Evolutionary conservation across 2,888 invertebrate species (phyloP), one percentile per base, ranked within the genome.

Genomic region (Thereva unica): DNA sequence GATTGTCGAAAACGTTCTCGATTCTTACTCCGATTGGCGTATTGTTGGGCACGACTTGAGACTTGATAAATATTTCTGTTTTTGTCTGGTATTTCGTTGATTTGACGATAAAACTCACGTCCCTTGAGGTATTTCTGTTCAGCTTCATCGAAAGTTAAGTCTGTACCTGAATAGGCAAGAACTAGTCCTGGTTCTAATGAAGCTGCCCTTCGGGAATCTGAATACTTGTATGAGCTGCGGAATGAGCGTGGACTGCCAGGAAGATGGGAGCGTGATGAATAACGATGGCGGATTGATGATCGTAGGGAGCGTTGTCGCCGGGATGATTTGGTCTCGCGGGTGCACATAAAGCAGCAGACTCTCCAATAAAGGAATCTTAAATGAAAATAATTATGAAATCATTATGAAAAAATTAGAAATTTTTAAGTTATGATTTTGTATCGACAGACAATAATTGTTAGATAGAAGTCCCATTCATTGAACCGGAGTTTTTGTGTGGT

Each of bases 311-410:
- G 82, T 12, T 84, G 78, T 64, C 84, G 82, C 67, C 84, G 83
- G 1, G 65, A 56, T 47, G 12, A 50, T 63, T 52, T 2, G 0
- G 93, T 90, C 12, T 89, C 89, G 34, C 91, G 88, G 0, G 92
- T 93, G 79, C 95, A 95, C 55, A 92, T 87, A 80, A 92, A 95
- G 76, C 95, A 95, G 76, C 94, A 95, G 3, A 93, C 89, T 66
- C 92, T 88, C 95, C 95, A 95, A 78, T 95, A 95, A n/a, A 95
- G 82, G 76, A 95, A 94, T 71, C 93, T 89, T 72, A 12, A 72
- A 71, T 23, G 23, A 95, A n/a, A 95, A 82, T 76, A 95, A 94
- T 71, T 93, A 89, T 72, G 12, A 72, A 71, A 42, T 1, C 9
- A 42, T 42, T 42, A 42, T 42, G n/a, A 9, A 2, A 2, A 42